These are phyloP conservation scores for Tuberolachnus salignus DNA, from an alignment of 2,888 invertebrate genomes.

Conservation along the genomic window DNA sequence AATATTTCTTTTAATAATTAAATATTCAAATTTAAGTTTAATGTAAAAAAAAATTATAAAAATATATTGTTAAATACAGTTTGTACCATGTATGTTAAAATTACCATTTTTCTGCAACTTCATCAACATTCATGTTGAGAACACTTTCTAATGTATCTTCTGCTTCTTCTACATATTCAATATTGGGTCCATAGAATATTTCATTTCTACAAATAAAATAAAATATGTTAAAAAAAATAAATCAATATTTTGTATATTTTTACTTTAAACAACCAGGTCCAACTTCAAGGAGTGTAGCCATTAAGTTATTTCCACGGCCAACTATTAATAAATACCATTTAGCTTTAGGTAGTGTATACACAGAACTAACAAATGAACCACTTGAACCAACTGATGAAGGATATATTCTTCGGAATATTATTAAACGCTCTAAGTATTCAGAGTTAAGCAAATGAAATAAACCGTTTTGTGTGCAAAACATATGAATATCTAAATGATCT, in stretches of 20 bases:
- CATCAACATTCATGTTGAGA: constrained; percentile 76
- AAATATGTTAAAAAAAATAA: not conserved
- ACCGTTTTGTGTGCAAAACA: constrained; percentile 77
- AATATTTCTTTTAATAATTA: no score
- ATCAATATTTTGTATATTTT: not conserved
- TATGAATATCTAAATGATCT: constrained; percentile 77
- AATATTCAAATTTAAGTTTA: no score
- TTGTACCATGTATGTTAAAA: not conserved
- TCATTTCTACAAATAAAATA: constrained; percentile 64
- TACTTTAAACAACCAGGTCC: constrained; percentile 64
- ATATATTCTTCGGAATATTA: constrained; percentile 79
- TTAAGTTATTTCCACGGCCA: constrained; percentile 69
- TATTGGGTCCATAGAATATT: constrained; percentile 73
- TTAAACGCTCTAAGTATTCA: constrained; percentile 73
- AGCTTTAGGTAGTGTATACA: constrained; percentile 67
- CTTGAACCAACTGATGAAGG: constrained; percentile 64
- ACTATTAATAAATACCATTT: constrained; percentile 77
- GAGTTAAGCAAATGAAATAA: constrained; percentile 72
- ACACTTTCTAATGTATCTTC: constrained; percentile 82
- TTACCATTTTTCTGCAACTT: constrained; percentile 71
- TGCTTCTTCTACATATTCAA: constrained; percentile 88
- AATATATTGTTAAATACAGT: no score
- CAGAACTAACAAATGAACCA: constrained; percentile 53
- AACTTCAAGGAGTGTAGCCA: constrained; percentile 76
- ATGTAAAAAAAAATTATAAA: no score